Percentiles rank a stretch among this genome's conserved stretches.
phyloP scores from a whole-genome alignment of 2,888 invertebrate species.

The Cyclophora albipunctata region DNA sequence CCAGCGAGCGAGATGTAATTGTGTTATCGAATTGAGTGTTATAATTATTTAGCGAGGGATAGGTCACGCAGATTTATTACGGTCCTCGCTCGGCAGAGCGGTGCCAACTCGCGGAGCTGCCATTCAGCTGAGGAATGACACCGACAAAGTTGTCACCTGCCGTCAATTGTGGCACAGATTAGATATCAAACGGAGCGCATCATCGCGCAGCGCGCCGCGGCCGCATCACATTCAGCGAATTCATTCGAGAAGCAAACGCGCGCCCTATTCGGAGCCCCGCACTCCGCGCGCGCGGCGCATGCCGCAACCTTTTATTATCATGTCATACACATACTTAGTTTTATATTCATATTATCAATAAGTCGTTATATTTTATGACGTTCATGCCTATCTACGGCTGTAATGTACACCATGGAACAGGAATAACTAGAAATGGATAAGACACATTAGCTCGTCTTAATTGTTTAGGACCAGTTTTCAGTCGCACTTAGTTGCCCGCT shows the following conservation, averaged over 20 bases:
- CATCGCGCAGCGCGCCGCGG: not conserved
- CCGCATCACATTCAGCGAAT: not conserved
- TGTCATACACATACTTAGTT: constrained; percentile 3
- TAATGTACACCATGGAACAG: not conserved
- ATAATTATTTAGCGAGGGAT: not conserved
- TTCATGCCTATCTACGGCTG: not conserved
- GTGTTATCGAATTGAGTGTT: no score
- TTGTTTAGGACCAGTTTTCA: no score
- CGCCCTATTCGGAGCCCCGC: constrained; percentile 3
- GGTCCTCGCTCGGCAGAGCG: not conserved
- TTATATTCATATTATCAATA: constrained; percentile 4
- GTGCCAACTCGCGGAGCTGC: constrained; percentile 7
- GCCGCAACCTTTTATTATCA: constrained; percentile 1
- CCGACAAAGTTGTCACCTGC: constrained; percentile 7
- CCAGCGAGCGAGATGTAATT: not conserved
- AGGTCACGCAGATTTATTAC: not conserved
- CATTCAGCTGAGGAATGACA: constrained; percentile 5
- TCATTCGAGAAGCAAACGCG: no score
- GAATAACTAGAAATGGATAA: no score
- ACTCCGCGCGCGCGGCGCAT: no score
- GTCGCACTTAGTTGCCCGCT: no score
- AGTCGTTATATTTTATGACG: constrained; percentile 6
- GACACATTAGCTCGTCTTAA: no score
- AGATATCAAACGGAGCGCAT: not conserved
- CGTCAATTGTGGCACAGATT: not conserved